Evolutionary conservation across 2,797 vertebrate genomes (phyloP).

Genomic region (Garrulus glandarius): DNA sequence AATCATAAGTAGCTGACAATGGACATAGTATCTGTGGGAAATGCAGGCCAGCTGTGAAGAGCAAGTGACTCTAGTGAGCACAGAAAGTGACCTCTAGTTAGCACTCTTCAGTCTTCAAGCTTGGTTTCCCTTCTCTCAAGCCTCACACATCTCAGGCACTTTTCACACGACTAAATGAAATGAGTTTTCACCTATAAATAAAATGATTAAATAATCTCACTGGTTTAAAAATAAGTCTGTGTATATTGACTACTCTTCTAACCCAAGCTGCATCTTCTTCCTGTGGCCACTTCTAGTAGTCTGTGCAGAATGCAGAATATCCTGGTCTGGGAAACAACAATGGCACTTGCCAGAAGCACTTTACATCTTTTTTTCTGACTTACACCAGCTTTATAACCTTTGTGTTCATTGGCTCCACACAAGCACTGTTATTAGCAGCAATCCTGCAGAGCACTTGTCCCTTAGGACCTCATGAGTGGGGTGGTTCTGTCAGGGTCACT

Average conservation of each 20-base stretch:
- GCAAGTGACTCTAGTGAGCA: background rate
- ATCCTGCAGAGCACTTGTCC: background rate
- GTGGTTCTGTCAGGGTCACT: background rate
- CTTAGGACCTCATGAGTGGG: fast-evolving
- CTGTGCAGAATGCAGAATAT: background rate
- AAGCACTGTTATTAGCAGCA: background rate
- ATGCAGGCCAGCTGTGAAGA: background rate
- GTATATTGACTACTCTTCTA: background rate
- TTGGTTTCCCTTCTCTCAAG: background rate
- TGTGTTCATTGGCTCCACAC: background rate
- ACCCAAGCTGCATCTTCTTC: background rate
- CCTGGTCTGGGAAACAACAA: background rate
- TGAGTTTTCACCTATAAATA: background rate
- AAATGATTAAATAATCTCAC: background rate
- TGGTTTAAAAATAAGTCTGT: background rate
- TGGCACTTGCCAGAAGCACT: background rate
- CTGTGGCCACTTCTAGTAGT: background rate
- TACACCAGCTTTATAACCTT: background rate
- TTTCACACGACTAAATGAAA: background rate
- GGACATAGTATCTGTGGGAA: background rate
- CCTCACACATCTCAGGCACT: background rate
- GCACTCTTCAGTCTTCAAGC: background rate
- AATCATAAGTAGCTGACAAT: background rate
- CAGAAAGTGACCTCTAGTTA: background rate
- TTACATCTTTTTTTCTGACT: background rate